Conservation (phyloP, 2,797 vertebrate genomes). For the Catostomus latipinnis region DNA sequence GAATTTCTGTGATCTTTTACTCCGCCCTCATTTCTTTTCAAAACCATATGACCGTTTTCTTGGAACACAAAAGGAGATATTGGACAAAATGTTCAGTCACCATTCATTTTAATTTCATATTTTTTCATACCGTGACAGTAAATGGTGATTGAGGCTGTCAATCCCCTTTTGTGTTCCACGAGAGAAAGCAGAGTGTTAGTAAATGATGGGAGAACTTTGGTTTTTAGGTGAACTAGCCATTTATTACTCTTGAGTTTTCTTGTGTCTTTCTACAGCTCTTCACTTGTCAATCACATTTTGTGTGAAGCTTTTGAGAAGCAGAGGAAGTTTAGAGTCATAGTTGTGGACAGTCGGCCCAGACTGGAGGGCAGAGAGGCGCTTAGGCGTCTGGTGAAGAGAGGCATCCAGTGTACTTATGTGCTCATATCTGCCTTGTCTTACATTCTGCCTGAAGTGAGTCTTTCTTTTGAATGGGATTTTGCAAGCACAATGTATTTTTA, state of each 20-base stretch:
- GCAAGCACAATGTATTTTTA: conserved; percentile 26
- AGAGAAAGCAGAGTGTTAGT: no score
- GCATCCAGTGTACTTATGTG: conserved; percentile 93
- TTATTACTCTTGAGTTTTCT: background rate
- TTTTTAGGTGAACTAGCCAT: no score
- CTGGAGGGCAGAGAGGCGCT: conserved; percentile 91
- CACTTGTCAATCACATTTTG: conserved; percentile 91
- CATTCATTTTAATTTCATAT: no score
- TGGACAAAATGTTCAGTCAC: no score
- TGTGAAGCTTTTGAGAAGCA: conserved; percentile 84
- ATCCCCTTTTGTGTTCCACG: no score
- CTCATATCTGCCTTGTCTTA: conserved; percentile 94
- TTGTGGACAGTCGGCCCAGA: conserved; percentile 93
- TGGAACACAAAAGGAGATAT: no score
- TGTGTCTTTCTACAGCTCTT: conserved; percentile 81
- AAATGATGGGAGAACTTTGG: no score
- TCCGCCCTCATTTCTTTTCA: no score
- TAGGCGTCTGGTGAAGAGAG: conserved; percentile 84
- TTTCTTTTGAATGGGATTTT: conserved; percentile 3
- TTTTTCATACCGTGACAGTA: no score
- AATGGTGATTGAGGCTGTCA: no score
- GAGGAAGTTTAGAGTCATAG: conserved; percentile 88
- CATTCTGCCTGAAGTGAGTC: conserved; percentile 91
- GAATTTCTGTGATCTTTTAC: no score
- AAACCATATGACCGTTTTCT: no score